Evolutionary conservation across 2,888 invertebrate species (phyloP), one percentile per base, ranked within the genome.

Genomic region (Orchestes rusci): DNA sequence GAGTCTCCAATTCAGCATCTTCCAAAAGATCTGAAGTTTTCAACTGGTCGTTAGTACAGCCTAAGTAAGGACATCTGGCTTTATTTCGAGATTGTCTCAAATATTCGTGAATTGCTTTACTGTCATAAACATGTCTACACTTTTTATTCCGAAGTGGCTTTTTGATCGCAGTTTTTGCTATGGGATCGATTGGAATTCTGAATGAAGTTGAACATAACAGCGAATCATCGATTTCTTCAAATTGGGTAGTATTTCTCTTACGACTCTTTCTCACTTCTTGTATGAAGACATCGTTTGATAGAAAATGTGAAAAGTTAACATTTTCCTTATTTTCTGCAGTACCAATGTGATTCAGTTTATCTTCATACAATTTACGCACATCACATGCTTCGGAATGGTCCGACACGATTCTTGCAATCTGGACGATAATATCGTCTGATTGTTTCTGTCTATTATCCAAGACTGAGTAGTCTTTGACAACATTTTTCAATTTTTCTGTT

Each of bases 121-220:
- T 44, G 39, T 64, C 61, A 51, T 63, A 64, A 4, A 61, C 50
- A 48, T 64, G 64, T n/a, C 60, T 61, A 47, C 64, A 64, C 17
- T 39, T 53, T 23, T 39, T 56, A 42, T 58, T 63, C 30, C 54
- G 54, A 33, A 58, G 56, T 4, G 63, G 61, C 27, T 59, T 56
- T 38, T 40, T 50, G 23, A 64, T 60, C 8, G 57, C 45, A 2
- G 20, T 47, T 54, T 63, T 63, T 15, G 57, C 58, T 18, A 64
- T 60, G 2, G 64, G 64, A 51, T 64, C 64, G 3, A 62, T 40
- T 1, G 62, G 64, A 12, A 59, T 58, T 15, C 56, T 50, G 41
- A 62, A 63, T 7, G 54, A 55, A 43, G 53, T 58, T 5, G 60
- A 54, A 45, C 56, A 59, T 16, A 58, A 38, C 34, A 62, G 18